Conservation (phyloP, 2,888 invertebrate genomes). For the Gnatocerus cornutus region DNA sequence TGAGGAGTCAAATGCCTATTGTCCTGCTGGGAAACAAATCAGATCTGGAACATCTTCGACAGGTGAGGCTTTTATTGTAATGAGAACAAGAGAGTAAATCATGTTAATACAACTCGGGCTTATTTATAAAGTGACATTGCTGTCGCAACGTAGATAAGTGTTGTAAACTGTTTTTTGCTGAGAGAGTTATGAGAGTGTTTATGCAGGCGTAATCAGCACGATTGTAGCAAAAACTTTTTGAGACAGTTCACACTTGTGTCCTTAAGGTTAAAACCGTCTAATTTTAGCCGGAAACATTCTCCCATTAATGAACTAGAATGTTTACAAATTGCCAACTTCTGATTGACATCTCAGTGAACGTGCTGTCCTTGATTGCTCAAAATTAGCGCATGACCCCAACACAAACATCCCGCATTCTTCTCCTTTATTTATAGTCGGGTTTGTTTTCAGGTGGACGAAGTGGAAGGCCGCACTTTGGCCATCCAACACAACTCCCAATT, state of each 20-base stretch:
- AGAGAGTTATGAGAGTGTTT: slow-evolving; percentile 9
- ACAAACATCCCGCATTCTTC: not conserved
- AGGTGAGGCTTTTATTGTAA: slow-evolving; percentile 71
- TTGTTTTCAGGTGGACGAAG: slow-evolving; percentile 78
- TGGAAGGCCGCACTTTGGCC: slow-evolving; percentile 81
- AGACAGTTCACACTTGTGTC: slow-evolving; percentile 15
- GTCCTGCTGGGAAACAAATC: slow-evolving; percentile 86
- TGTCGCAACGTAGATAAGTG: not conserved
- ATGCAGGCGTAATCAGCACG: not conserved
- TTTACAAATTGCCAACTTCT: slow-evolving; percentile 33
- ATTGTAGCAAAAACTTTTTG: too few relatives aligned
- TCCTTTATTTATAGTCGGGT: not conserved
- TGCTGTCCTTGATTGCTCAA: slow-evolving; percentile 18
- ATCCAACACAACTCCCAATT: slow-evolving; percentile 82
- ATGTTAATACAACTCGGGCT: not conserved
- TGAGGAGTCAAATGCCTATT: slow-evolving; percentile 71
- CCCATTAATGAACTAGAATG: slow-evolving; percentile 36
- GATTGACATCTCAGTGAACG: slow-evolving; percentile 25
- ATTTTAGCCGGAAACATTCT: slow-evolving; percentile 23
- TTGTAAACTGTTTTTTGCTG: slow-evolving; percentile 16
- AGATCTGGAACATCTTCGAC: slow-evolving; percentile 85
- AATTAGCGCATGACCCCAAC: slow-evolving; percentile 18
- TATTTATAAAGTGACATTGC: slow-evolving; percentile 34
- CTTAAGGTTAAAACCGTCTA: slow-evolving; percentile 25
- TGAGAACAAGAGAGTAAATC: slow-evolving; percentile 13